A percentile compares a stretch with the other conserved stretches of the same genome.
Conservation (phyloP, 2,888 invertebrate genomes). For the Congeria kusceri region DNA sequence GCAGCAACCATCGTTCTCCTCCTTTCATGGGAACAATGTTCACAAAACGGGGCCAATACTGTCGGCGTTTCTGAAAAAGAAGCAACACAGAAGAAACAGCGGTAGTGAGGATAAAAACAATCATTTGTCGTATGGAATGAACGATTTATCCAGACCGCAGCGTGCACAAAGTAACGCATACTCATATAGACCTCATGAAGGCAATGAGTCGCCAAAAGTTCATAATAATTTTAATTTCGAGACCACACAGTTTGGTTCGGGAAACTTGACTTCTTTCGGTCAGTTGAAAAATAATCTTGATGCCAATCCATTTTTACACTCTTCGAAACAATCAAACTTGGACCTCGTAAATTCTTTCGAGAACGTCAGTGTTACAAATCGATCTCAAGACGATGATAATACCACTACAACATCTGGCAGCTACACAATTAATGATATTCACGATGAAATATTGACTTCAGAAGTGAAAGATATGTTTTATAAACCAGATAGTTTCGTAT, state of each 20-base stretch:
- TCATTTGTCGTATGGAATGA: constrained; percentile 42
- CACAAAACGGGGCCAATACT: constrained; percentile 57
- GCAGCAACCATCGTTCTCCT: constrained; percentile 59
- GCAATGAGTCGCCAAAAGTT: constrained; percentile 16
- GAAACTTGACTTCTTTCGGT: constrained; percentile 35
- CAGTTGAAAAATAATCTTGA: constrained; percentile 32
- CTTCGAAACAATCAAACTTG: constrained; percentile 59
- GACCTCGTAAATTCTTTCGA: constrained; percentile 53
- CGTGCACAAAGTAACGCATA: constrained; percentile 24
- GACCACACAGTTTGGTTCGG: constrained; percentile 18
- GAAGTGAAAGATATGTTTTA: constrained; percentile 63
- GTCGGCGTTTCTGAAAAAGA: constrained; percentile 51
- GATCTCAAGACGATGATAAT: constrained; percentile 75
- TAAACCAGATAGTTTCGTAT: constrained; percentile 64
- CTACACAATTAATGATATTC: constrained; percentile 75
- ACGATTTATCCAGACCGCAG: constrained; percentile 61
- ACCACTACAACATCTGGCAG: constrained; percentile 80
- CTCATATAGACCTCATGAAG: constrained; percentile 38
- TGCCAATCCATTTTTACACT: constrained; percentile 41
- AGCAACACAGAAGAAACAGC: constrained; percentile 35
- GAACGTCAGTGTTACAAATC: constrained; percentile 42
- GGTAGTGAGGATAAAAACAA: constrained; percentile 38
- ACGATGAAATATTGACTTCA: constrained; percentile 60
- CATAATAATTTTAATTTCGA: constrained; percentile 28
- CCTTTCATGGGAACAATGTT: constrained; percentile 60